phyloP scores from a whole-genome alignment of 2,113 vertebrate species.

The Corvus hawaiiensis region DNA sequence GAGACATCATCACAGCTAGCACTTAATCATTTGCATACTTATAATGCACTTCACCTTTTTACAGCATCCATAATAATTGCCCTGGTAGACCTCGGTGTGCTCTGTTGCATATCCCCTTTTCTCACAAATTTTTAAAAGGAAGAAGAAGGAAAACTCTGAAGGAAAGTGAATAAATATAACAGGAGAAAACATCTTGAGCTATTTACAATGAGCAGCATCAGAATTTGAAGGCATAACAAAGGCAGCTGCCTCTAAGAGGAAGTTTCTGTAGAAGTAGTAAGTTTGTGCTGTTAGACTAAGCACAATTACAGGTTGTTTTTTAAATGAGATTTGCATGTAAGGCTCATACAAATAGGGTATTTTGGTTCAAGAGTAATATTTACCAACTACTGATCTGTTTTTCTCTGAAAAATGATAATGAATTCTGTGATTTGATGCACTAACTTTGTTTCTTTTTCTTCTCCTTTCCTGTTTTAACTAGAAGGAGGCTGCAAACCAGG shows the following conservation, averaged over 20 bases:
- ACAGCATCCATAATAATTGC: background rate
- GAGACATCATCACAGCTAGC: background rate
- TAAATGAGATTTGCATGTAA: background rate
- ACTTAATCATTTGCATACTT: background rate
- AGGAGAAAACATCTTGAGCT: background rate
- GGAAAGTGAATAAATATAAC: background rate
- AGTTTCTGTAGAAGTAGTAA: background rate
- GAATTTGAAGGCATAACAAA: background rate
- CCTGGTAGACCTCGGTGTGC: background rate
- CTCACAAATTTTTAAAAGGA: background rate
- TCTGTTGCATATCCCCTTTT: background rate
- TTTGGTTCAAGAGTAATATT: background rate
- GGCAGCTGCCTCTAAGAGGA: background rate
- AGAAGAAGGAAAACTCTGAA: background rate
- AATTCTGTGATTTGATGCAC: background rate
- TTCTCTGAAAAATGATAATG: background rate
- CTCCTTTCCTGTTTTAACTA: background rate
- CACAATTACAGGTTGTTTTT: background rate
- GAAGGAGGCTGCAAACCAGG: slow-evolving; percentile 66
- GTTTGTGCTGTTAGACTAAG: background rate
- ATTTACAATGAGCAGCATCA: background rate
- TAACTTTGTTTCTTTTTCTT: background rate
- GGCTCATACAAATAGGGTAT: background rate
- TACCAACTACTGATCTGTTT: background rate
- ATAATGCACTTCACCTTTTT: fast-evolving